Evolutionary conservation across 2,888 invertebrate species (phyloP).

Genomic region (Tetranychus piercei): DNA sequence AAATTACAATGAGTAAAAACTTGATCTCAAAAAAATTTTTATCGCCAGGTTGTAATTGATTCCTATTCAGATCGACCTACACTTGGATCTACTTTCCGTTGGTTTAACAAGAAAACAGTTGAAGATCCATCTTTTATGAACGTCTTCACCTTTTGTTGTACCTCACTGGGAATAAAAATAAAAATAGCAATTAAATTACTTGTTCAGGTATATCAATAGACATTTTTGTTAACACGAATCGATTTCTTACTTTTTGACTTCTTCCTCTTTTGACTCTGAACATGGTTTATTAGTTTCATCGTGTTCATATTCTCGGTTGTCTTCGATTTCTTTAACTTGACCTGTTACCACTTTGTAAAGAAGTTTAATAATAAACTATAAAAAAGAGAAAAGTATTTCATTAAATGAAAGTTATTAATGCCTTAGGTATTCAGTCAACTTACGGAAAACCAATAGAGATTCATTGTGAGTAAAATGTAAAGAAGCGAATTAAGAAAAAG

Average conservation of each 20-base stretch:
- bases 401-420: background rate
- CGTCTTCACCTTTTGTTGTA: background rate
- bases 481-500: constrained; percentile 26
- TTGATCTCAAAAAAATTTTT: no score
- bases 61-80: background rate
- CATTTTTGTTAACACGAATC: background rate
- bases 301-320: constrained; percentile 31
- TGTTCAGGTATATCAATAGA: background rate
- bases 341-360: constrained; percentile 32
- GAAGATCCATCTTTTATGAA: background rate
- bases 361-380: constrained; percentile 31
- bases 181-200: background rate
- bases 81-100: background rate
- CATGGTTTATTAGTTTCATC: background rate
- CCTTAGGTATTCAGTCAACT: constrained; percentile 16
- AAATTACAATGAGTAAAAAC: no score
- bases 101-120: background rate
- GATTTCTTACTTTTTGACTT: background rate
- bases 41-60: background rate
- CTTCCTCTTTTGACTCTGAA: background rate
- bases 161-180: background rate
- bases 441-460: constrained; percentile 34
- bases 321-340: constrained; percentile 31
- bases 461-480: constrained; percentile 30
- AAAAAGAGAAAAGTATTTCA: constrained; percentile 10